These are phyloP conservation scores for Leptobrachium leishanense DNA, from an alignment of 2,113 vertebrate species.

Conservation along the genomic window DNA sequence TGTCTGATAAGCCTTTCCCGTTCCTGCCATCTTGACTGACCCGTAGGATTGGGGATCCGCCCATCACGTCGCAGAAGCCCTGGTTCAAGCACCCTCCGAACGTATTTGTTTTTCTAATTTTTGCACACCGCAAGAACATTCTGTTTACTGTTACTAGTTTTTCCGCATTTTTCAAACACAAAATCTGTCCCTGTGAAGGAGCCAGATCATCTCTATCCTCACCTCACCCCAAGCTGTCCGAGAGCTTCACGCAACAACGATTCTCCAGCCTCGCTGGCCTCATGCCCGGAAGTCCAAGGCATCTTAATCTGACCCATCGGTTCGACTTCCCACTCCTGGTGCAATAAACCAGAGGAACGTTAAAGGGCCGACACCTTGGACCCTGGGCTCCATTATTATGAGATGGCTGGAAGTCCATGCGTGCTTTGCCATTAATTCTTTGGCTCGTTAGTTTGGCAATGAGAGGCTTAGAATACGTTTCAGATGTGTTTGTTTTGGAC, in stretches of 20 bases:
- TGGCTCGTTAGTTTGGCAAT: slow-evolving; percentile 58
- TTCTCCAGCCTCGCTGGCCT: slow-evolving; percentile 46
- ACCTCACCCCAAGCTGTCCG: slow-evolving; percentile 17
- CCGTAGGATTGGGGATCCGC: neutral
- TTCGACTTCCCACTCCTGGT: slow-evolving; percentile 55
- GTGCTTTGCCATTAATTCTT: slow-evolving; percentile 65
- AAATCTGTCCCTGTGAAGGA: neutral
- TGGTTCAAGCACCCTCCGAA: neutral
- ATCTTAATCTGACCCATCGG: slow-evolving; percentile 54
- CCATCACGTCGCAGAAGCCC: neutral
- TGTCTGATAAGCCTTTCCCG: too few relatives aligned
- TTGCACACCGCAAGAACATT: slow-evolving; percentile 3
- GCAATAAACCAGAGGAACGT: slow-evolving; percentile 55
- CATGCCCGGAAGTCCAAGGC: slow-evolving; percentile 48
- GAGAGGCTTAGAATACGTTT: slow-evolving; percentile 58
- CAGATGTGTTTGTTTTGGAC: slow-evolving; percentile 67
- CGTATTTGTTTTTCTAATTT: slow-evolving; percentile 5
- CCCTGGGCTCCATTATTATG: slow-evolving; percentile 50
- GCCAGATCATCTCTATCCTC: slow-evolving; percentile 13
- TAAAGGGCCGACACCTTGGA: slow-evolving; percentile 56
- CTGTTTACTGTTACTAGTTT: slow-evolving; percentile 29
- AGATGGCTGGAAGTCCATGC: slow-evolving; percentile 55
- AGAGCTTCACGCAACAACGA: slow-evolving; percentile 13
- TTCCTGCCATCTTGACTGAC: too few relatives aligned
- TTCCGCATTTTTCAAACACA: slow-evolving; percentile 8